A percentile compares a stretch with the other conserved stretches of the same genome.
Conservation (phyloP, 2,888 invertebrate species). For the Protonemura montana region DNA sequence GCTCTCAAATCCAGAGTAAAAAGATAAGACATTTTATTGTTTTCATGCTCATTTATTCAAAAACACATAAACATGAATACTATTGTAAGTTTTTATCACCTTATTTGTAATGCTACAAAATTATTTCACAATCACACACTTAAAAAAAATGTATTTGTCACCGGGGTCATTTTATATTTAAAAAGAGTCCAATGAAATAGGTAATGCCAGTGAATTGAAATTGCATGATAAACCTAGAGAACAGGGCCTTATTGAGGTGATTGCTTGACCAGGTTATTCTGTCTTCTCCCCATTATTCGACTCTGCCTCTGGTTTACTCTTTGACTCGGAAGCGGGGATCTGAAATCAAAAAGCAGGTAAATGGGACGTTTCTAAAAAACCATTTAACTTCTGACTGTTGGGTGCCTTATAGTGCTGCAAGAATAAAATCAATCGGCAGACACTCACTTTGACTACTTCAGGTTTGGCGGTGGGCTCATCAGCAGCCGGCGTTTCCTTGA, state of each 20-base stretch:
- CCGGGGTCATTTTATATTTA: constrained; percentile 8
- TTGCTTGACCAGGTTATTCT: not conserved
- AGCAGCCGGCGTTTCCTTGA: not conserved
- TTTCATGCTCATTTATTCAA: not conserved
- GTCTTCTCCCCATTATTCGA: not conserved
- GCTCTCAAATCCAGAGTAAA: too few species aligned
- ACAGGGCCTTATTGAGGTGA: not conserved
- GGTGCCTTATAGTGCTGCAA: too few species aligned
- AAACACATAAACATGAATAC: constrained; percentile 12
- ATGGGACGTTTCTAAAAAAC: not conserved
- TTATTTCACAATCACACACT: not conserved
- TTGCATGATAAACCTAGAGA: not conserved
- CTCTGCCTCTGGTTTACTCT: not conserved
- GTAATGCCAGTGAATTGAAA: not conserved
- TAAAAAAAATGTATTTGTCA: not conserved
- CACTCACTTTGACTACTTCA: not conserved
- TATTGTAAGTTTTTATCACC: not conserved
- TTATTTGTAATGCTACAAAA: constrained; percentile 7
- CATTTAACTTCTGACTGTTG: too few species aligned
- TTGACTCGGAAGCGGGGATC: not conserved
- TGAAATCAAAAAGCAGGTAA: not conserved
- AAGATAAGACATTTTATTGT: not conserved
- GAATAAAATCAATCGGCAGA: too few species aligned
- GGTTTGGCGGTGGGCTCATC: not conserved
- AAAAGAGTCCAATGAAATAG: not conserved